Conservation (phyloP, 37 sponge, comb jelly and placozoan genomes). For the Crambe crambe region DNA sequence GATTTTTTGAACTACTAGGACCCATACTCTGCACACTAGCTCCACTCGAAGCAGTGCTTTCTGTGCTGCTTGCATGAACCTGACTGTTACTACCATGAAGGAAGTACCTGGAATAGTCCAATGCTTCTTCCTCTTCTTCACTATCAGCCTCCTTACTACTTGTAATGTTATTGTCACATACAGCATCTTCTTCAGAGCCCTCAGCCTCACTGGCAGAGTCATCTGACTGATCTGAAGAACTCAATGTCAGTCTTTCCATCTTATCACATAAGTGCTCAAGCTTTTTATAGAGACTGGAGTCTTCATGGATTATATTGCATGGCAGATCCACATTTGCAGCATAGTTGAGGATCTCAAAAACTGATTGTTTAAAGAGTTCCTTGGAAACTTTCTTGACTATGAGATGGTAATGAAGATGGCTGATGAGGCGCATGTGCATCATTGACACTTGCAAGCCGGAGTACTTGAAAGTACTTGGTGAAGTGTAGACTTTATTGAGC, state of each 20-base stretch:
- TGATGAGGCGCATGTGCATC: slow-evolving; percentile 1
- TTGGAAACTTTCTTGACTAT: neutral
- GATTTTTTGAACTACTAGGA: too few species aligned
- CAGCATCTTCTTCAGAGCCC: neutral
- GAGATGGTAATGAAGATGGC: slow-evolving; percentile 35
- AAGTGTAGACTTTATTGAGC: neutral
- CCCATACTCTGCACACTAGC: too few species aligned
- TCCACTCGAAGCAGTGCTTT: too few species aligned
- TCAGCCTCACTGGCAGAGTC: neutral
- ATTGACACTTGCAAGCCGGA: neutral
- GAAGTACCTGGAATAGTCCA: too few species aligned
- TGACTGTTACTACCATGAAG: too few species aligned
- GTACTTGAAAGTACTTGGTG: neutral
- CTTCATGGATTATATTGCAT: neutral
- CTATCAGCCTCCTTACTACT: neutral
- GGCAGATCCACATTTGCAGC: neutral
- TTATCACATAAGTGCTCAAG: neutral
- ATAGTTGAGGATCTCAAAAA: neutral
- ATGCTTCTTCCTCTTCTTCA: neutral
- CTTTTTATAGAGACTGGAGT: neutral
- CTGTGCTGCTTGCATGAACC: too few species aligned
- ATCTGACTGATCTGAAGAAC: too few species aligned
- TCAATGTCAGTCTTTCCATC: slow-evolving; percentile 6
- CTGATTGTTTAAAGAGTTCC: slow-evolving; percentile 5
- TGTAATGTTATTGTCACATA: neutral